Base-by-base conservation (phyloP, 2,797 vertebrate genomes). In the Aplochiton taeniatus region DNA sequence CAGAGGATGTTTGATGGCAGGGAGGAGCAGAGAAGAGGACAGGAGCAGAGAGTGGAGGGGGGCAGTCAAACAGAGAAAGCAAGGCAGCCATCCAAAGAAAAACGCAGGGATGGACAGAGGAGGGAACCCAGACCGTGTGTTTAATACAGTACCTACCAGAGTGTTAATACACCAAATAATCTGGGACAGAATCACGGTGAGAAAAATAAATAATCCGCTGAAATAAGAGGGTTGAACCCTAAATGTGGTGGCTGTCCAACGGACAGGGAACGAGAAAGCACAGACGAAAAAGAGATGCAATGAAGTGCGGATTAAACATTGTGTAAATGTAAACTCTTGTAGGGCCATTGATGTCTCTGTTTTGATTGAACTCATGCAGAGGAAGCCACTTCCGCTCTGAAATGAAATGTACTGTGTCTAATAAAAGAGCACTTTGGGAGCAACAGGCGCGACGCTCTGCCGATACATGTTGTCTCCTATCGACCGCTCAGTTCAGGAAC, bases 341-440 rank as follows among this genome's bases (percentile, higher is more conserved):
- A 11, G 11, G 41, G 31, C 53, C 65, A 73, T 79, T 54, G 66
- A 76, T 56, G 47, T 83, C 61, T 78, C 61, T 79, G 80, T 76
- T 79, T 76, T 77, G 76, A 79, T 73, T 73, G 43, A 51, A 75
- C 73, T 77, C 71, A 68, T 69, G 31, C 48, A 63, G 68, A 81
- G 69, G 68, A 68, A 83, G 68, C 83, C 52, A 51, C 73, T 7
- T 14, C 49, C 9, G 17, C 69, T 63, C 66, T 73, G 73, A 72
- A 80, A 84, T 20, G 51, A 87, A 83, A 73, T 79, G 78, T 72
- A 70, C 73, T 74, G 74, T 82, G 69, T 85, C 77, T 67, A 76
- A 78, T 81, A 76, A 81, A 82, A 57, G 65, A 75, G 59, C 73
- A 65, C 74, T 80, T 65, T 79, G 83, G 75, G 69, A 77, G 68